phyloP scores from a whole-genome alignment of 2,113 vertebrate species.

The Pampusana beccarii region DNA sequence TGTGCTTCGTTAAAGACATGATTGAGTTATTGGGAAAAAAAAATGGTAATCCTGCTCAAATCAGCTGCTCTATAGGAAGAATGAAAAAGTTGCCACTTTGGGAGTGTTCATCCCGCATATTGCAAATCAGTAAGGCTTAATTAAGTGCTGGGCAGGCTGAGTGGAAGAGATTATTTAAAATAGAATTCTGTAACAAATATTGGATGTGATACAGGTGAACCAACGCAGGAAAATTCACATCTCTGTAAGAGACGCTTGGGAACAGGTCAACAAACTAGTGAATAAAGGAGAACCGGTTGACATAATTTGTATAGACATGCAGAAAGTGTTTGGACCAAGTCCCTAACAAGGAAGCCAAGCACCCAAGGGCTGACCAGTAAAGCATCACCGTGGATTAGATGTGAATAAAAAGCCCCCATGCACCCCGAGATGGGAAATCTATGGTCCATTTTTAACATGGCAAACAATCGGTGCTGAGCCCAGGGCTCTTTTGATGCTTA shows the following conservation, averaged over 20 bases:
- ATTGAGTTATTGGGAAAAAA: neutral
- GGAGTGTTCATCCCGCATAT: neutral
- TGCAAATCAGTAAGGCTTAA: slow-evolving; percentile 35
- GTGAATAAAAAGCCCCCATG: neutral
- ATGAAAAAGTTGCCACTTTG: neutral
- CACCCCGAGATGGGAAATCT: neutral
- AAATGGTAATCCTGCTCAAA: neutral
- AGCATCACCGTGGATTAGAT: neutral
- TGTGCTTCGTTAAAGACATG: neutral
- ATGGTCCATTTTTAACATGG: accelerated
- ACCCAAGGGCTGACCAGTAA: neutral
- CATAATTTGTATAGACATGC: neutral
- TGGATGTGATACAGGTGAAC: neutral
- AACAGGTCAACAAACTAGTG: neutral
- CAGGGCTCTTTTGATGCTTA: neutral
- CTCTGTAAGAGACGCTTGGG: neutral
- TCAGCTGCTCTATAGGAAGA: neutral
- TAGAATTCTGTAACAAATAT: neutral
- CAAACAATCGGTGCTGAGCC: neutral
- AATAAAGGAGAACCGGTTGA: neutral
- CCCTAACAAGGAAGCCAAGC: neutral
- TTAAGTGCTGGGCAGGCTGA: neutral
- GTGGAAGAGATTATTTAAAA: neutral
- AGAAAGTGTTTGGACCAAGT: neutral
- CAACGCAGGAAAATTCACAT: neutral